Conservation (phyloP, 2,113 vertebrate species). For the Cyprinodon tularosa region DNA sequence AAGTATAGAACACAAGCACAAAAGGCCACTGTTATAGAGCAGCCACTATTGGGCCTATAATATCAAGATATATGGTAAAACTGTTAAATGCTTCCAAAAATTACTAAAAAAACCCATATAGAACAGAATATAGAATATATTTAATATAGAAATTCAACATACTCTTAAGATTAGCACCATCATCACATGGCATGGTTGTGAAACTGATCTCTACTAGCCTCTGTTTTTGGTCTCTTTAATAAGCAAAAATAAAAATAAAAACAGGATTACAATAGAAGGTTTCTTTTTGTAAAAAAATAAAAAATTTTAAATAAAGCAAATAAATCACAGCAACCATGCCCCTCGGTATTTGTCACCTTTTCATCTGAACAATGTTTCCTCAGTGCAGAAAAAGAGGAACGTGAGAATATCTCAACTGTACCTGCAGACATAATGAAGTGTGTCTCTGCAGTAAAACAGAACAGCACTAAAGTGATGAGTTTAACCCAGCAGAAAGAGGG, state of each 20-base stretch:
- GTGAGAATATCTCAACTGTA: slow-evolving; percentile 94
- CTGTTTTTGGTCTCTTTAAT: slow-evolving; percentile 38
- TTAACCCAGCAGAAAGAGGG: slow-evolving; percentile 99
- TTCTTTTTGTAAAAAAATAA: slow-evolving; percentile 48
- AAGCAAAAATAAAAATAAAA: slow-evolving; percentile 36
- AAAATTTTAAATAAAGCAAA: slow-evolving; percentile 82
- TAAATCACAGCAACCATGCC: slow-evolving; percentile 87
- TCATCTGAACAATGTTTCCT: slow-evolving; percentile 89
- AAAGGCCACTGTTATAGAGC: neutral
- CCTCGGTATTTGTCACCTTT: slow-evolving; percentile 86
- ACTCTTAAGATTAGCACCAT: slow-evolving; percentile 1
- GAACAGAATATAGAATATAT: neutral
- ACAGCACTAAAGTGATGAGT: slow-evolving; percentile 99
- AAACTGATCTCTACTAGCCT: slow-evolving; percentile 10
- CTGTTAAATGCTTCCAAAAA: slow-evolving; percentile 20
- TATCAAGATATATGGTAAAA: slow-evolving; percentile 1
- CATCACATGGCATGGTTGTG: neutral
- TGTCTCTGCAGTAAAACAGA: slow-evolving; percentile 99
- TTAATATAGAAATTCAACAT: slow-evolving; percentile 4
- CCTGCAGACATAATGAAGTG: slow-evolving; percentile 99
- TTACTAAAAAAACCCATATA: neutral
- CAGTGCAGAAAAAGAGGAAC: slow-evolving; percentile 88
- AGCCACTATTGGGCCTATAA: neutral
- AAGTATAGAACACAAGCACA: neutral
- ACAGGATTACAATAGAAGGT: slow-evolving; percentile 75